phyloP scores from a whole-genome alignment of 2,888 invertebrate species.

The Oxytorus armatus region DNA sequence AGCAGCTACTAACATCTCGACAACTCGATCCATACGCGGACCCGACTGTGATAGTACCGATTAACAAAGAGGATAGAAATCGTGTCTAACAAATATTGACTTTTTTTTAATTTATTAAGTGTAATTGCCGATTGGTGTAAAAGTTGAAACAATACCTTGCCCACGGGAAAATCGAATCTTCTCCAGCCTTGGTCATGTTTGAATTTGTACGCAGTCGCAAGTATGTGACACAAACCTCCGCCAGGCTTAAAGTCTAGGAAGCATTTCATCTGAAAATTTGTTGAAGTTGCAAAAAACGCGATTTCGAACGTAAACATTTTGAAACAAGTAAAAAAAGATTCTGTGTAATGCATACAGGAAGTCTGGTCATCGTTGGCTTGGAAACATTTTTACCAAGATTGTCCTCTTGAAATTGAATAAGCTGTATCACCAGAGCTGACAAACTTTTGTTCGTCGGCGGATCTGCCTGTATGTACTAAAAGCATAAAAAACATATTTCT shows the following conservation, averaged over 20 bases:
- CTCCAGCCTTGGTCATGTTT: conserved; percentile 98
- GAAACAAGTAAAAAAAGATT: neutral
- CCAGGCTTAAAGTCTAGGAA: conserved; percentile 98
- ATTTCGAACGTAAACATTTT: neutral
- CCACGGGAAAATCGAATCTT: conserved; percentile 96
- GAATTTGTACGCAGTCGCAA: conserved; percentile 97
- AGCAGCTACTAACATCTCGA: conserved; percentile 96
- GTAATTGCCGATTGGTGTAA: no score
- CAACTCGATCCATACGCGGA: conserved; percentile 94
- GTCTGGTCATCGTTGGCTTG: conserved; percentile 94
- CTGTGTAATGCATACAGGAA: conserved; percentile 89
- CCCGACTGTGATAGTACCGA: conserved; percentile 88
- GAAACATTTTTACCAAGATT: conserved; percentile 96
- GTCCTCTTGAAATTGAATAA: conserved; percentile 98
- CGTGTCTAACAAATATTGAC: no score
- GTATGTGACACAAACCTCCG: conserved; percentile 96
- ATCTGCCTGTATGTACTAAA: conserved; percentile 95
- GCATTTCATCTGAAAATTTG: conserved; percentile 91
- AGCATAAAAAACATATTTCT: conserved; percentile 72
- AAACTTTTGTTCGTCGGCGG: conserved; percentile 97
- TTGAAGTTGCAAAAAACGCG: no score
- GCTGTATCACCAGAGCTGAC: conserved; percentile 93
- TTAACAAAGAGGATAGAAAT: no score
- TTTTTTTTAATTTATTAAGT: no score
- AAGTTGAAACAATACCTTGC: conserved; percentile 89